A percentile compares a stretch with the other conserved stretches of the same genome.
Evolutionary conservation across 2,113 vertebrate species (phyloP).

Genomic region (Corvus hawaiiensis): DNA sequence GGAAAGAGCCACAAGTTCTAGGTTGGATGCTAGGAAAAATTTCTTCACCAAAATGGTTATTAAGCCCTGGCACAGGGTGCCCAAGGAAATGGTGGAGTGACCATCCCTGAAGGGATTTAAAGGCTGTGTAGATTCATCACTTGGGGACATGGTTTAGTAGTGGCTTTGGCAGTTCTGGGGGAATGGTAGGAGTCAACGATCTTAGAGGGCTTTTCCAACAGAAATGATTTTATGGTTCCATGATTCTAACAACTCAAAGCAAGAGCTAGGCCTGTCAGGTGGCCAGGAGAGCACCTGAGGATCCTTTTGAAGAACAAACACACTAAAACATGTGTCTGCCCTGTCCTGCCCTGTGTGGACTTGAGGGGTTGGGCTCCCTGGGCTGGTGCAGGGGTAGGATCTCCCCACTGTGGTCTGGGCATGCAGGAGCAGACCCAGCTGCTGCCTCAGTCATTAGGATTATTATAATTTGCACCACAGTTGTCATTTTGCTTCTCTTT

Average conservation of each 20-base stretch:
- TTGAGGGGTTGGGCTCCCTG: not conserved
- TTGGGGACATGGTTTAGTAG: not conserved
- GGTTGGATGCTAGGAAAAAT: not conserved
- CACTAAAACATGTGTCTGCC: fast-evolving
- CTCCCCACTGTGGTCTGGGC: not conserved
- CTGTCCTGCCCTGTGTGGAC: not conserved
- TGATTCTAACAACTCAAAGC: not conserved
- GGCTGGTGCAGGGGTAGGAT: not conserved
- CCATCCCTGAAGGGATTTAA: not conserved
- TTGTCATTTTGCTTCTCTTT: not conserved
- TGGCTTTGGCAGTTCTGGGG: not conserved
- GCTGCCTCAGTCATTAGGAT: not conserved
- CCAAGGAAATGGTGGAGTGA: not conserved
- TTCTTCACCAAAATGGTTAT: not conserved
- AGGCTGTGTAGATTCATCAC: not conserved
- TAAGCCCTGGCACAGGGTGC: not conserved
- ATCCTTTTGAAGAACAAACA: not conserved
- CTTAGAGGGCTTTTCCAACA: not conserved
- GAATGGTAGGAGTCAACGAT: not conserved
- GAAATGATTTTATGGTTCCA: not conserved
- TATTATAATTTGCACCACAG: not conserved
- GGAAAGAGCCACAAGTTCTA: not conserved
- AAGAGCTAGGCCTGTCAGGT: not conserved
- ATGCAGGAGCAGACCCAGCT: not conserved
- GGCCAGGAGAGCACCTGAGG: not conserved